Percentiles rank a stretch among this genome's conserved stretches.
These are phyloP conservation scores for Sphaerodactylus townsendi DNA, from an alignment of 2,113 vertebrate species.

Conservation along the genomic window DNA sequence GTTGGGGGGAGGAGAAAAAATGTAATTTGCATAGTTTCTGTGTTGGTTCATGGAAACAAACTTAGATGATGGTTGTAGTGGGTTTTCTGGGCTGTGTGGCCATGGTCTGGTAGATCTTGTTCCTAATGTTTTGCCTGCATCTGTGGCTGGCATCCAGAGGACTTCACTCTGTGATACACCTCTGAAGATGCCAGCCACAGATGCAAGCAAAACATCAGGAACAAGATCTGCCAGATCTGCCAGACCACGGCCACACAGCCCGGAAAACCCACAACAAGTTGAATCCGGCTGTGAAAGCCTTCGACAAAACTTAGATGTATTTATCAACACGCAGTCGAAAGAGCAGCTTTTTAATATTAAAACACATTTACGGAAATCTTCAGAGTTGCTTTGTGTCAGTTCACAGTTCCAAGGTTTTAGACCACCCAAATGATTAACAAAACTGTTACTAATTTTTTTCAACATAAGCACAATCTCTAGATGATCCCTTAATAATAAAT, in stretches of 20 bases:
- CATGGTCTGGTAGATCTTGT: too few species aligned
- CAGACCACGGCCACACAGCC: too few species aligned
- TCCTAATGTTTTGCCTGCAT: too few species aligned
- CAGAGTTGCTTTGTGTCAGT: conserved; percentile 52
- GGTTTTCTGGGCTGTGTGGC: too few species aligned
- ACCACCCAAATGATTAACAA: conserved; percentile 54
- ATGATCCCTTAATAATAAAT: conserved; percentile 43
- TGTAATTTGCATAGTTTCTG: conserved; percentile 50
- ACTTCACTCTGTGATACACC: too few species aligned
- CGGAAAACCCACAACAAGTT: too few species aligned
- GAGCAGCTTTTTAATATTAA: conserved; percentile 66
- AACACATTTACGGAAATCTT: conserved; percentile 58
- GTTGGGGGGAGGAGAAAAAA: background rate
- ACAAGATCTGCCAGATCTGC: too few species aligned
- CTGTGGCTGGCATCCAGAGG: too few species aligned
- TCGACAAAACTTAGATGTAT: conserved; percentile 34
- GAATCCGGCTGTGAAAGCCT: too few species aligned
- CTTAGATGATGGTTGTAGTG: too few species aligned
- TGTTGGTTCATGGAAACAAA: conserved; percentile 45
- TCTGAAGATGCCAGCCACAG: too few species aligned
- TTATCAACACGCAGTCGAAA: conserved; percentile 56
- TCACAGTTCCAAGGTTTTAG: conserved; percentile 56
- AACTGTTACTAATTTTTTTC: conserved; percentile 45
- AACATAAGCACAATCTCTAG: conserved; percentile 49
- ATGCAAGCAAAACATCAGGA: too few species aligned